Conservation (phyloP, 2,888 invertebrate species). For the Ernsta delagoae region DNA sequence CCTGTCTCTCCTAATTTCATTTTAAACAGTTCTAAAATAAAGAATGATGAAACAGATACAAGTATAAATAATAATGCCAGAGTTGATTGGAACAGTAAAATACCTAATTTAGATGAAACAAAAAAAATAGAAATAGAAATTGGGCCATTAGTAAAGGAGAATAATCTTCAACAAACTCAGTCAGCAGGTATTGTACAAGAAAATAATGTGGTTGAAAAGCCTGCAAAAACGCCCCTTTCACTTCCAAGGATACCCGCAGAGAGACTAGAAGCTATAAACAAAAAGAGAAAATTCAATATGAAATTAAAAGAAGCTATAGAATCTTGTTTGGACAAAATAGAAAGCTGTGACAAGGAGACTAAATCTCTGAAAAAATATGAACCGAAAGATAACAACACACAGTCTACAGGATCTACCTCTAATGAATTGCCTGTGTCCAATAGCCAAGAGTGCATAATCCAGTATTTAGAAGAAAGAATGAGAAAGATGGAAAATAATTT, state of each 20-base stretch:
- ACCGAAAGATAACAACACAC: constrained; percentile 23
- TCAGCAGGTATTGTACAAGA: neutral
- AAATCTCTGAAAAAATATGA: constrained; percentile 28
- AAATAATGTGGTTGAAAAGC: constrained; percentile 8
- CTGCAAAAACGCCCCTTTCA: constrained; percentile 38
- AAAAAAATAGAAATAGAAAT: constrained; percentile 12
- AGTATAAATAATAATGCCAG: neutral
- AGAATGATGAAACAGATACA: neutral
- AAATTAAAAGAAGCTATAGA: constrained; percentile 70
- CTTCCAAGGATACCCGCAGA: constrained; percentile 63
- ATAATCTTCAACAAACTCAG: neutral
- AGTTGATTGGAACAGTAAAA: neutral
- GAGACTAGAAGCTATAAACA: constrained; percentile 66
- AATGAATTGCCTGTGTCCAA: constrained; percentile 47
- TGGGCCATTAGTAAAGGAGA: neutral
- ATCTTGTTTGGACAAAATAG: constrained; percentile 62
- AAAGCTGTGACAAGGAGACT: constrained; percentile 44
- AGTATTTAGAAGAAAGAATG: constrained; percentile 65
- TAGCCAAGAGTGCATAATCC: constrained; percentile 55
- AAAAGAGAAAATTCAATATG: constrained; percentile 76
- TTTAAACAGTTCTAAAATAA: constrained; percentile 48
- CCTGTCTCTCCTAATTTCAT: constrained; percentile 55
- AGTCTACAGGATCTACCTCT: constrained; percentile 14
- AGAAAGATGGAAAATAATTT: constrained; percentile 68
- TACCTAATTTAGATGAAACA: neutral